Base-by-base conservation (phyloP, 2,888 invertebrate species). In the Crepidodera aurea region DNA sequence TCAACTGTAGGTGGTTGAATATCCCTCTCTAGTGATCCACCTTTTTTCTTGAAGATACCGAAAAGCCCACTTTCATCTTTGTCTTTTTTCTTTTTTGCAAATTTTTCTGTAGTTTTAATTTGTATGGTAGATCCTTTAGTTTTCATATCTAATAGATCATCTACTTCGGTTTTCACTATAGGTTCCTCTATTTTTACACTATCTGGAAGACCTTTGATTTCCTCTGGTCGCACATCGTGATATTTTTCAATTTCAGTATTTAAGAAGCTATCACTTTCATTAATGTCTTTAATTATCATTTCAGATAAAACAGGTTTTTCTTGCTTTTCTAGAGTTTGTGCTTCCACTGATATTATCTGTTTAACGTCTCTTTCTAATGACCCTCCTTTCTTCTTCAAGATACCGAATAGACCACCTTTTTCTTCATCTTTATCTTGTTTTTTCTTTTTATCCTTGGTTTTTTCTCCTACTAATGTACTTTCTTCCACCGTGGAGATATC, bases 211-310 rank as follows among this genome's bases (percentile, higher is more conserved):
- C 2, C 2, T 22, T 4, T 6, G 1, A 13, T 34, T 4, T 34
- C 34, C 10, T 13, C 13, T 12, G 57, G 48, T 34, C 48, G 59
- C 13, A 70, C 65, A 34, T 71, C 69, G 12, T 70, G 69, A 48
- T 68, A 69, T 22, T 32, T 40, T 6, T 62, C 62, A 65, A 71
- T 69, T 70, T 29, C 60, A 8, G 55, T 50, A 18, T 61, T 48
- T 6, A 74, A 42, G 29, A 75, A 75, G 2, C 54, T 39, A 10
- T 67, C 62, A 5, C 68, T 68, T 5, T 69, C 58, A 7, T 64
- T 19, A 58, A 70, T 70, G 25, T 69, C 56, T 61, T 66, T 51
- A 7, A 70, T n/a, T 22, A 48, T 16, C 29, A 51, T 53, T 44
- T 70, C 70, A 18, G 69, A 68, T 1, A 69, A 32, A 37, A 62